These are phyloP conservation scores for Monoplex corrugatus DNA, from an alignment of 2,888 invertebrate species.

Conservation along the genomic window DNA sequence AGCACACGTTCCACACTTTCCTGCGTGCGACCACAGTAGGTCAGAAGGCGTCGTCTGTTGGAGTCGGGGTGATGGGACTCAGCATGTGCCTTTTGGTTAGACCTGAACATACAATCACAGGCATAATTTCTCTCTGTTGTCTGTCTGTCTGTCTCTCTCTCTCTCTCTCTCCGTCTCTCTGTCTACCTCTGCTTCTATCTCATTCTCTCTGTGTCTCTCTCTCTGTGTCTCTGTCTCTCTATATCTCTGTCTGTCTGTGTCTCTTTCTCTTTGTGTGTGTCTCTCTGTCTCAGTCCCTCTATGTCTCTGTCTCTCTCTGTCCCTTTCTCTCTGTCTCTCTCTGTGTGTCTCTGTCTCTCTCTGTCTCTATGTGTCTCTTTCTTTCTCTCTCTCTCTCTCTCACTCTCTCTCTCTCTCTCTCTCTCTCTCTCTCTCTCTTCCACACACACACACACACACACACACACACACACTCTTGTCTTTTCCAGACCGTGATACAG, in stretches of 20 bases:
- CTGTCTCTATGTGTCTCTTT: no score
- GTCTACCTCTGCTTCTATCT: neutral
- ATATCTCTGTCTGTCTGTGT: neutral
- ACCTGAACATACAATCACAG: conserved; percentile 79
- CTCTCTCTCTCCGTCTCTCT: neutral
- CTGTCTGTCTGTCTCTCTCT: neutral
- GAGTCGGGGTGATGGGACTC: conserved; percentile 73
- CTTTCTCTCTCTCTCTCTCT: conserved; percentile 13
- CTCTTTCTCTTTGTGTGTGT: neutral
- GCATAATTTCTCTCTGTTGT: neutral
- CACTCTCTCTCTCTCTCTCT: neutral
- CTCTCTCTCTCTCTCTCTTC: neutral
- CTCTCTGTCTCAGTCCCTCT: no score
- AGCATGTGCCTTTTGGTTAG: conserved; percentile 78
- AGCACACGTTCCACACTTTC: conserved; percentile 88
- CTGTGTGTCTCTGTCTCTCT: no score
- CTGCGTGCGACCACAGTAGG: conserved; percentile 93
- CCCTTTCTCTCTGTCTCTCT: neutral
- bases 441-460: neutral
- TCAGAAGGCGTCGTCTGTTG: conserved; percentile 87
- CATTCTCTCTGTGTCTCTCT: neutral
- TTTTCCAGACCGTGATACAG: no score
- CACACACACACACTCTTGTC: no score
- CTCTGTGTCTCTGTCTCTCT: neutral
- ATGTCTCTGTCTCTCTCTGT: no score